Conservation (phyloP, 2,113 vertebrate genomes). For the Pedionomus torquatus region DNA sequence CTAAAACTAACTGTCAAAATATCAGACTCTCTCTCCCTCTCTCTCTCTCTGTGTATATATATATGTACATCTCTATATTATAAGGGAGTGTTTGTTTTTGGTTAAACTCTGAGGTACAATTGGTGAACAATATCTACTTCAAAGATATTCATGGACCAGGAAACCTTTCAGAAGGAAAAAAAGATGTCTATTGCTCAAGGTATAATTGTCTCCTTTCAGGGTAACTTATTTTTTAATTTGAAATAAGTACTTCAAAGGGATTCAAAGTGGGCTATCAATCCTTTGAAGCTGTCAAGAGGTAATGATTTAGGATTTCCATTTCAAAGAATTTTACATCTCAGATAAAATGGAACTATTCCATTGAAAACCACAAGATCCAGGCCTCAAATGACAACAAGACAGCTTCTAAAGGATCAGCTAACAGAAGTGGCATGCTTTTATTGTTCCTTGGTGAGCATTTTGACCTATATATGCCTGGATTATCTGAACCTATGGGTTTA, state of each 20-base stretch:
- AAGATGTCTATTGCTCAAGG: slow-evolving; percentile 9
- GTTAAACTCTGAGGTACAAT: not conserved
- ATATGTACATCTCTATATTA: not conserved
- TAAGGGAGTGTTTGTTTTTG: not conserved
- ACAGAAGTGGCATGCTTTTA: not conserved
- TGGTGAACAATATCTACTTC: not conserved
- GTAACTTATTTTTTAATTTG: slow-evolving; percentile 55
- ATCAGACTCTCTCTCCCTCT: not conserved
- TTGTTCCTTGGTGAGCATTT: slow-evolving; percentile 10
- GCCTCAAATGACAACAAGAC: slow-evolving; percentile 11
- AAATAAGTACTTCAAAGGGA: slow-evolving; percentile 67
- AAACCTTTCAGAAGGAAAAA: slow-evolving; percentile 4
- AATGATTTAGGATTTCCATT: slow-evolving; percentile 70
- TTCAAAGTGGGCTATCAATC: slow-evolving; percentile 47
- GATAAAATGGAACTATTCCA: slow-evolving; percentile 60
- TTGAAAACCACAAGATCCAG: slow-evolving; percentile 43
- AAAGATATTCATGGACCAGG: not conserved
- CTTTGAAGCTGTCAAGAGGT: slow-evolving; percentile 66
- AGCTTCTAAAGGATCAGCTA: not conserved
- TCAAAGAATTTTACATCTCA: slow-evolving; percentile 62
- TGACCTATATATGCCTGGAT: not conserved
- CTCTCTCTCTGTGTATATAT: too few relatives aligned
- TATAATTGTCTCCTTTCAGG: slow-evolving; percentile 54
- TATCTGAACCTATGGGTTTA: not conserved
- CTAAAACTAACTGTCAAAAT: not conserved